Evolutionary conservation across 23 tunicate genomes (phyloP), one percentile per base, ranked within the genome.

Genomic region (Pegea sp.): DNA sequence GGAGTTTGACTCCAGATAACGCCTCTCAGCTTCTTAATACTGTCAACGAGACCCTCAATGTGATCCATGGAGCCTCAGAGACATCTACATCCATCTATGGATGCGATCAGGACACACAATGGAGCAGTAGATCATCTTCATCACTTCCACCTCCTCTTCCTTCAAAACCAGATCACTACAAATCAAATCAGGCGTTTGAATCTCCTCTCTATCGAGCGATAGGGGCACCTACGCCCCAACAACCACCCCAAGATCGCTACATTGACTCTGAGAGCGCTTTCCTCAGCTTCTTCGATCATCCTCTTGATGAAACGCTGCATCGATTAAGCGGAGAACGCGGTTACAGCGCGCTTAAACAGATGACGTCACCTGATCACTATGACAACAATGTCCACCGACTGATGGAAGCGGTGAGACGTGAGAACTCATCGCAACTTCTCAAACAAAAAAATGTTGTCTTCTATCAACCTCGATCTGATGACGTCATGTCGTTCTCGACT

Each of bases 241-340:
- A 38, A 16, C 46, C 46, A 38, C 11, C 11, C 46, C 13, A 38
- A 16, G 46, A 38, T 16, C 46, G 46, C 46, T 38, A 8, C 46
- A 38, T 38, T 16, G 46, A 38, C 46, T 8, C 13, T 16, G 46
- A 38, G 46, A 38, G 46, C 46, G 46, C 46, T 16, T 38, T 38
- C 46, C 46, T 38, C 46, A 8, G 13, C 46, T 38, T 8, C 46
- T 38, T 38, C 46, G 46, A 38, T 38, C 46, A 38, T 38, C 46
- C 46, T 11, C 46, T 38, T 16, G 46, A 38, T 16, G 16, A 38
- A 16, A 38, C 46, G 46, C 46, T 38, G 46, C 46, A 38, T 11
- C 46, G 46, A 16, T 38, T 38, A 16, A 38, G 46, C 46, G 46
- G 46, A 16, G 46, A 38, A 16, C 11, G 46, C 46, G 46, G 46